Conservation (phyloP, 2,113 vertebrate genomes). For the Myrmecophaga tridactyla region DNA sequence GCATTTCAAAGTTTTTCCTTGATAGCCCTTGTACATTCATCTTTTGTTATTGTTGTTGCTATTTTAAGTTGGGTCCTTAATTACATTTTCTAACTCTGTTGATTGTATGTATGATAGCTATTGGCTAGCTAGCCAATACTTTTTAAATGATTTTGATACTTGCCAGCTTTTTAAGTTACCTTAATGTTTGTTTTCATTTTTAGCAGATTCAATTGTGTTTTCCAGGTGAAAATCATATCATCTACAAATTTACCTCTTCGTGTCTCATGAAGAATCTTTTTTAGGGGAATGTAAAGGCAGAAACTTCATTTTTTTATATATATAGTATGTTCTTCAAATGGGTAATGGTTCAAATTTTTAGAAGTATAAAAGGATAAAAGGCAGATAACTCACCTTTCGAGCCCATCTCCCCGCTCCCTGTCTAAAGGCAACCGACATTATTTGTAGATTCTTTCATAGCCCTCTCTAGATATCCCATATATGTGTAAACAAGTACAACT, state of each 20-base stretch:
- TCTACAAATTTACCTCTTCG: neutral
- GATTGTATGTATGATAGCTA: neutral
- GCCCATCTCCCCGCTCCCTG: neutral
- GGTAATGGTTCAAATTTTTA: neutral
- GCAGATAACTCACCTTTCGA: neutral
- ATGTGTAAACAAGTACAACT: neutral
- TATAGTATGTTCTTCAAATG: constrained; percentile 1
- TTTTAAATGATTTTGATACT: neutral
- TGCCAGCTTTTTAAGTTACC: neutral
- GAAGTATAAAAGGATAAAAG: neutral
- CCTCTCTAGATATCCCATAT: neutral
- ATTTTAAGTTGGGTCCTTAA: neutral
- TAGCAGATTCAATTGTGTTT: constrained; percentile 18
- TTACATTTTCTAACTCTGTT: neutral
- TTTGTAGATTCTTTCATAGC: neutral
- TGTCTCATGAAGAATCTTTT: neutral
- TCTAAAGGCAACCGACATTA: neutral
- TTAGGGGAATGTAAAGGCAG: neutral
- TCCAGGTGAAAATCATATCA: neutral
- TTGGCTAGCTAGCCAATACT: neutral
- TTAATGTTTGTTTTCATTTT: neutral
- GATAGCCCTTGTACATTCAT: neutral
- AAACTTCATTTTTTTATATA: neutral
- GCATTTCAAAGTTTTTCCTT: neutral
- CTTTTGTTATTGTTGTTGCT: neutral